phyloP scores from a whole-genome alignment of 2,113 vertebrate genomes.

The Nipponia nippon region DNA sequence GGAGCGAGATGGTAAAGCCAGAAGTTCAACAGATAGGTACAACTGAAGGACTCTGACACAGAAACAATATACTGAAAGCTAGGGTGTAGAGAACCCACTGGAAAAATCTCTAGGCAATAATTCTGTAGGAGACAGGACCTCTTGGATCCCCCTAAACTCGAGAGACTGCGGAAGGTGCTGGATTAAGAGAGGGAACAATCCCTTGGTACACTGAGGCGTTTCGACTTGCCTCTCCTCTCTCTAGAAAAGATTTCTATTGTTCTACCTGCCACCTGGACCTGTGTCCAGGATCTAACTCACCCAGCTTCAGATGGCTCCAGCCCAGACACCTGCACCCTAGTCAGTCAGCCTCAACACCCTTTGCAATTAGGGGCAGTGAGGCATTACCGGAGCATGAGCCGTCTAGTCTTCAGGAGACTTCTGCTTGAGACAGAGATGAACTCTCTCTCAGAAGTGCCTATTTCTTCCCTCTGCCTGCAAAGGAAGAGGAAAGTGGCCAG shows the following conservation, averaged over 20 bases:
- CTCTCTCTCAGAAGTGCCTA: neutral
- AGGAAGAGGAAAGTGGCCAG: neutral
- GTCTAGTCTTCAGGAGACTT: neutral
- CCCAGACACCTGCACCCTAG: neutral
- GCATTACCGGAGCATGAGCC: neutral
- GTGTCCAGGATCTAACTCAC: neutral
- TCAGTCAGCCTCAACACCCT: neutral
- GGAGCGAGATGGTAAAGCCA: neutral
- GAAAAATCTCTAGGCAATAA: neutral
- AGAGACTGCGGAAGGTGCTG: neutral
- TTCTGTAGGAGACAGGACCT: neutral
- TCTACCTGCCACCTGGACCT: neutral
- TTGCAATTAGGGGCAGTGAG: neutral
- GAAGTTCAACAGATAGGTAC: neutral
- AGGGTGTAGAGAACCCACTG: neutral
- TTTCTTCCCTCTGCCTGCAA: neutral
- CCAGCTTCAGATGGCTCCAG: neutral
- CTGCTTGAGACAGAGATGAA: neutral
- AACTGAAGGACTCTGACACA: neutral
- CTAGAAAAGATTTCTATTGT: neutral
- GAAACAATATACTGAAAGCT: neutral
- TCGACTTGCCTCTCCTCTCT: neutral
- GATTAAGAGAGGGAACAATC: neutral
- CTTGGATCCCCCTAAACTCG: neutral
- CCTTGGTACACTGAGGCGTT: accelerated